Evolutionary conservation across 2,797 vertebrate species (phyloP), one percentile per base, ranked within the genome.

Genomic region (Botia kubotai): DNA sequence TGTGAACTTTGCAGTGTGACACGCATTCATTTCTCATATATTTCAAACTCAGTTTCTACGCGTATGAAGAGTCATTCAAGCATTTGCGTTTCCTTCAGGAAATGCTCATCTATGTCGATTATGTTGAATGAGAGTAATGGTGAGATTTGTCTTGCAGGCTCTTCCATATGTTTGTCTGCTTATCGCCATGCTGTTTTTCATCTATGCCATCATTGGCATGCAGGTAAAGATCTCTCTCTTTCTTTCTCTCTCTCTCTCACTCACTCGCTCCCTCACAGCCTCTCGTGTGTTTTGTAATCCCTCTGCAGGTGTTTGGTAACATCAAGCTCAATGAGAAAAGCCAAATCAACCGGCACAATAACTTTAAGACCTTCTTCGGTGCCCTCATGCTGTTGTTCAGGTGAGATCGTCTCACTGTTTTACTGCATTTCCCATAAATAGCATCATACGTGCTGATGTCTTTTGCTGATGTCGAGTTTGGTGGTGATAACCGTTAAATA

Each of bases 181-280:
- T 91, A 99, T 99, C 2, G 97, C 98, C 76, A 99, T 99, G 98
- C 95, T 99, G 43, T 99, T 99, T 93, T 99, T 99, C 92, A 99
- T 99, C 91, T 99, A 99, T 0, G 98, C 98, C 50, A 99, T 99
- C 87, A 99, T 99, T 57, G 98, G 98, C 83, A 99, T 99, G 98
- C 98, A 99, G 97, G 98, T 99, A 86, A 94, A 94, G n/a, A 16
- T 72, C n/a, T 33, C 12, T 52, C 11, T 55, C 48, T 39, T 26
- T 21, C 43, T 19, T 14, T 68, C 52, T 29, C 6, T 52, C 7
- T 62, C 16, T 43, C 33, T 19, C 43, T 62, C 19, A 17, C 4
- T 3, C 48, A 43, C 6, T 79, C 8, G 6, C 33, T 33, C 33
- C 3, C 33, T 33, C 33, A 33, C 3, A 33, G 4, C 33, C 33